A percentile compares a stretch with the other conserved stretches of the same genome.
Conservation (phyloP, 2,888 invertebrate species). For the Leptarthrus brevirostris region DNA sequence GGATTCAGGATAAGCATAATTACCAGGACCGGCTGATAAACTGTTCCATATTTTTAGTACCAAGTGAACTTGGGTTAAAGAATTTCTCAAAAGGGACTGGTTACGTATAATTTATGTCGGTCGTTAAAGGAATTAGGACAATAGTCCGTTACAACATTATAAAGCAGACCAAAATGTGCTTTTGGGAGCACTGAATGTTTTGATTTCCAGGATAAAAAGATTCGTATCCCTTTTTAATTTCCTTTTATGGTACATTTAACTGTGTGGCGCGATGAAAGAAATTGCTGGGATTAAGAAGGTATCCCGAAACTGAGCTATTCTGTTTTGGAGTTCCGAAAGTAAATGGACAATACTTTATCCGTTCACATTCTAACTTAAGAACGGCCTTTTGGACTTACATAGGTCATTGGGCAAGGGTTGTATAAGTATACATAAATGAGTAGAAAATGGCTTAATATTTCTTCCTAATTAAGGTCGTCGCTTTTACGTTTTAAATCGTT, state of each 20-base stretch:
- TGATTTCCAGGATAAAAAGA: constrained; percentile 25
- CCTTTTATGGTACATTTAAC: constrained; percentile 30
- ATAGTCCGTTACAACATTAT: constrained; percentile 27
- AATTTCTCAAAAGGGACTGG: constrained; percentile 17
- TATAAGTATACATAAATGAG: too few species aligned
- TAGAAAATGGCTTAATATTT: too few species aligned
- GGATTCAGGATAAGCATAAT: constrained; percentile 43
- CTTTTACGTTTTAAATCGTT: too few species aligned
- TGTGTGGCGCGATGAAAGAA: not conserved
- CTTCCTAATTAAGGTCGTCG: too few species aligned
- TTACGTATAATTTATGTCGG: constrained; percentile 30
- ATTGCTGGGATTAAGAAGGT: not conserved
- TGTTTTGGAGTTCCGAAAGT: not conserved
- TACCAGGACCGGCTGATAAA: constrained; percentile 42
- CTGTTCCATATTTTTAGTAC: constrained; percentile 38
- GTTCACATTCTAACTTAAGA: too few species aligned
- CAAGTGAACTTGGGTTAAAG: constrained; percentile 14
- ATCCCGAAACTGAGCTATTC: not conserved
- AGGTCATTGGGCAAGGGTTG: too few species aligned
- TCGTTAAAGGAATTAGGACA: constrained; percentile 46
- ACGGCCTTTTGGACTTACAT: too few species aligned
- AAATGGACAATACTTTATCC: too few species aligned
- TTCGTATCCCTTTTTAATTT: constrained; percentile 33
- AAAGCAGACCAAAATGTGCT: constrained; percentile 16
- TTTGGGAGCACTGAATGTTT: constrained; percentile 32